Percentiles rank a stretch among this genome's conserved stretches.
phyloP scores from a whole-genome alignment of 2,888 invertebrate species.

The Nebria salina region DNA sequence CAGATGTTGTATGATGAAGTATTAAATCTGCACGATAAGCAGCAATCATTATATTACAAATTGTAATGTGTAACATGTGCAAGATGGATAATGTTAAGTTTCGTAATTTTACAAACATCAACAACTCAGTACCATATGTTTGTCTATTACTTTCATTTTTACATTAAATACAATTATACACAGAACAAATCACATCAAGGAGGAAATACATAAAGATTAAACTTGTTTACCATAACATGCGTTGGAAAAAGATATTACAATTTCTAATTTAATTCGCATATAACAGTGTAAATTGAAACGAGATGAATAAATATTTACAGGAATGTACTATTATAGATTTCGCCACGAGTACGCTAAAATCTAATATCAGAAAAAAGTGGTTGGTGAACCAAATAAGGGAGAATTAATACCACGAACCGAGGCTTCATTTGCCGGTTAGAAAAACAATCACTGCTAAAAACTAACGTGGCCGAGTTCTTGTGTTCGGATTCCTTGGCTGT shows the following conservation, averaged over 20 bases:
- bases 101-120: neutral
- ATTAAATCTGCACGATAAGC: neutral
- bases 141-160: constrained; percentile 1
- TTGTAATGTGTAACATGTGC: neutral
- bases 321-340: too few relatives aligned
- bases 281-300: too few relatives aligned
- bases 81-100: neutral
- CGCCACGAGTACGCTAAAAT: too few relatives aligned
- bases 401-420: too few relatives aligned
- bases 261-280: too few relatives aligned
- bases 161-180: neutral
- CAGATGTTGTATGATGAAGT: constrained; percentile 1
- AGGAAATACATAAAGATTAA: neutral
- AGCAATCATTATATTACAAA: neutral
- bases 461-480: constrained; percentile 3
- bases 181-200: neutral
- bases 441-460: neutral
- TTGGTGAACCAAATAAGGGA: too few relatives aligned
- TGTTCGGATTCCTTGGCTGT: constrained; percentile 26
- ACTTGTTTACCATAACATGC: too few relatives aligned
- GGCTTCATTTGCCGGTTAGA: neutral
- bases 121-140: neutral
- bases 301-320: too few relatives aligned
- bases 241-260: too few relatives aligned
- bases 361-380: too few relatives aligned